A percentile compares a stretch with the other conserved stretches of the same genome.
Conservation (phyloP, 2,797 vertebrate species). For the Harpagifer antarcticus region DNA sequence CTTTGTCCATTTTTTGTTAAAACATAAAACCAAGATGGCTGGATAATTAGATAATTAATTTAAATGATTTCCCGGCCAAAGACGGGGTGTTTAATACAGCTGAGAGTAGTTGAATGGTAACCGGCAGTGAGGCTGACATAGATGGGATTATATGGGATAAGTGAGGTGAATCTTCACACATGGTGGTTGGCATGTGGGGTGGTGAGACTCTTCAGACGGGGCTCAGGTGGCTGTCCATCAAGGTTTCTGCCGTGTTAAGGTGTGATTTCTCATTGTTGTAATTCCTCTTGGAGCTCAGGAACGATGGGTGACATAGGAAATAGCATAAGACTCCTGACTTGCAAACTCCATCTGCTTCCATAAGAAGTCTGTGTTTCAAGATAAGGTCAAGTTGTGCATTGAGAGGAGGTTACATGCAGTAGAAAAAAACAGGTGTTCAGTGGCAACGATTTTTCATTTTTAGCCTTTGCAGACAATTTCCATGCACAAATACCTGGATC, state of each 20-base stretch:
- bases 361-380: not conserved
- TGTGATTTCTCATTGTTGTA: not conserved
- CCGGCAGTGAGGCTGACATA: not conserved
- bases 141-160: not conserved
- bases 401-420: not conserved
- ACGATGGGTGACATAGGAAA: not conserved
- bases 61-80: not conserved
- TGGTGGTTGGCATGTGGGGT: not conserved
- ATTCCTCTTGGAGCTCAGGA: not conserved
- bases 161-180: not conserved
- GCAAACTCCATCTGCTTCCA: not conserved
- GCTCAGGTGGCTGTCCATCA: not conserved
- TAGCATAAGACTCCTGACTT: not conserved
- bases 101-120: not conserved
- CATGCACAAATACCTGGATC: too few species aligned
- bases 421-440: not conserved
- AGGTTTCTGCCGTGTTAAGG: not conserved
- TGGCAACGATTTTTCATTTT: not conserved
- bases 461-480: too few species aligned
- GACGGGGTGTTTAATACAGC: slow-evolving; percentile 4
- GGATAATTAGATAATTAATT: slow-evolving; percentile 9
- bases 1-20: too few species aligned
- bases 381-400: not conserved
- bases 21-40: slow-evolving; percentile 5
- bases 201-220: not conserved